phyloP scores from a whole-genome alignment of 2,113 vertebrate genomes.

The Pangasianodon hypophthalmus region DNA sequence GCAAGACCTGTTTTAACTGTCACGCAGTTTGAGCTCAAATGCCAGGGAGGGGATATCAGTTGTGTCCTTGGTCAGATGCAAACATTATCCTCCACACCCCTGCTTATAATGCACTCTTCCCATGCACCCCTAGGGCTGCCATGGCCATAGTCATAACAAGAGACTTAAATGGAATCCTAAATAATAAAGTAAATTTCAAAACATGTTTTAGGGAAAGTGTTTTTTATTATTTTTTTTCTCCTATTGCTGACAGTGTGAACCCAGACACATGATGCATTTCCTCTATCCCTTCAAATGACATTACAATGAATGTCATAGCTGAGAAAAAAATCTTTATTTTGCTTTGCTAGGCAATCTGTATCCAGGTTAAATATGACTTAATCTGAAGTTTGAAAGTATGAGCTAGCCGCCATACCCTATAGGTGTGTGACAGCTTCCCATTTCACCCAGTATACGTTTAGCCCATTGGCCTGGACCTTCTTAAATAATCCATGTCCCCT shows the following conservation, averaged over 20 bases:
- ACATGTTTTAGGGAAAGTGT: not conserved
- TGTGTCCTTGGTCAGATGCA: conserved; percentile 38
- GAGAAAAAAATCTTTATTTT: not conserved
- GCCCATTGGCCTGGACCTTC: conserved; percentile 25
- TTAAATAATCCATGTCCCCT: conserved; percentile 51
- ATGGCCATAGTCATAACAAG: conserved; percentile 22
- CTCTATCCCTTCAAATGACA: not conserved
- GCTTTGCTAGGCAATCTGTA: not conserved
- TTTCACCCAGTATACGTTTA: conserved; percentile 38
- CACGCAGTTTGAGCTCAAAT: conserved; percentile 29
- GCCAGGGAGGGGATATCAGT: conserved; percentile 42
- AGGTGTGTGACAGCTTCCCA: not conserved
- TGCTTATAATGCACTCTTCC: conserved; percentile 20
- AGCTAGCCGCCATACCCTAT: conserved; percentile 15
- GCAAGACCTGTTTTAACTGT: conserved; percentile 54
- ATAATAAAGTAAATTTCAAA: not conserved
- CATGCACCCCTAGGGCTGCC: conserved; percentile 35
- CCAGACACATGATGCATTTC: not conserved
- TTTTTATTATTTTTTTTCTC: not conserved
- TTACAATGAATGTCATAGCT: not conserved
- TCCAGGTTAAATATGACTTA: not conserved
- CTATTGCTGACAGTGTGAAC: not conserved
- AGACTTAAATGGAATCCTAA: not conserved
- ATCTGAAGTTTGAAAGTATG: not conserved
- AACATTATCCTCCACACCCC: conserved; percentile 44